Conservation (phyloP, 2,888 invertebrate species). For the Shargacucullia verbasci region DNA sequence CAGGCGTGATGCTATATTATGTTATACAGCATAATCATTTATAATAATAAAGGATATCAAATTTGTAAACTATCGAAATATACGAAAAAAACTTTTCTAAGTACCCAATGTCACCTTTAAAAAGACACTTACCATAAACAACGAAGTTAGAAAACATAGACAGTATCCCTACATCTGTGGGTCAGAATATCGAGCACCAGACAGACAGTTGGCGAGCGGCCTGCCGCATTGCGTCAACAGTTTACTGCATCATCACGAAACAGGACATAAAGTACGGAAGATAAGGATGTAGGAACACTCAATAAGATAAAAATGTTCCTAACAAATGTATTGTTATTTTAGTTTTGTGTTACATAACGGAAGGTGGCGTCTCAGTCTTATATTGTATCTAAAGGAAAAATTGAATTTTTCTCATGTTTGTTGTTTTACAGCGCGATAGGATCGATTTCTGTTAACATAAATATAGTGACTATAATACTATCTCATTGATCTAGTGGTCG, state of each 20-base stretch:
- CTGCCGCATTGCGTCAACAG: slow-evolving; percentile 52
- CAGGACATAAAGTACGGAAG: slow-evolving; percentile 2
- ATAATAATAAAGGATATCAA: too few species aligned
- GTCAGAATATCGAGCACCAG: slow-evolving; percentile 37
- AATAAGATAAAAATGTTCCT: neutral
- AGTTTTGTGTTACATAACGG: neutral
- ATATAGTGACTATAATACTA: too few species aligned
- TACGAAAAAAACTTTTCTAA: neutral
- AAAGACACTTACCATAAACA: slow-evolving; percentile 21
- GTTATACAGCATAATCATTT: too few species aligned
- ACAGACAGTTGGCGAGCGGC: slow-evolving; percentile 32
- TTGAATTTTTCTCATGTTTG: too few species aligned
- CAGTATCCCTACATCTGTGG: slow-evolving; percentile 26
- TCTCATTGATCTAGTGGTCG: too few species aligned
- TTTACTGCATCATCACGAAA: slow-evolving; percentile 42
- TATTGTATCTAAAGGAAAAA: too few species aligned
- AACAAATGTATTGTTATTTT: slow-evolving; percentile 1
- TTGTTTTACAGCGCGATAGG: too few species aligned
- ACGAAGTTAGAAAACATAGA: slow-evolving; percentile 15
- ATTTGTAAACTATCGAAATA: too few species aligned
- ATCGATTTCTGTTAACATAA: too few species aligned
- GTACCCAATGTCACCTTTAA: slow-evolving; percentile 21
- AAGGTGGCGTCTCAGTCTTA: too few species aligned
- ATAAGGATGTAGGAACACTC: too few species aligned
- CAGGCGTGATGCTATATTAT: too few species aligned